Percentiles rank a stretch among this genome's conserved stretches.
Conservation (phyloP, 1,140 invertebrate species). For the Danaus plexippus region DNA sequence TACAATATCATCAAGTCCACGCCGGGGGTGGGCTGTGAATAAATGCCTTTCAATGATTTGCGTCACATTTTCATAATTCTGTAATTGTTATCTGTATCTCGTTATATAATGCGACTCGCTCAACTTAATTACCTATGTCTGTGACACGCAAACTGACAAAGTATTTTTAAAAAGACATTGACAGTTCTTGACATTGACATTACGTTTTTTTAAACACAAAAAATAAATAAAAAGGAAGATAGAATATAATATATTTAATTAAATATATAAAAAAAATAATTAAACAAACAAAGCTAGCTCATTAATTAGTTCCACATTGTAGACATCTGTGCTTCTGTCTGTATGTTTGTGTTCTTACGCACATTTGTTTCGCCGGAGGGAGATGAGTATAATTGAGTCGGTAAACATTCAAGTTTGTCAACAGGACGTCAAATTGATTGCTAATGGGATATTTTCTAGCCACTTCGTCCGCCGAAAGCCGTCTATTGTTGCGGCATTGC, state of each 20-base stretch:
- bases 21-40: constrained; percentile 63
- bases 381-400: constrained; percentile 18
- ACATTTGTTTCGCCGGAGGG: constrained; percentile 34
- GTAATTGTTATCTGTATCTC: constrained; percentile 27
- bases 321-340: constrained; percentile 33
- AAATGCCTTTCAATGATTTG: constrained; percentile 68
- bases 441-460: constrained; percentile 14
- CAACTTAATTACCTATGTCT: too few relatives aligned
- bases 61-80: constrained; percentile 54
- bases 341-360: constrained; percentile 31
- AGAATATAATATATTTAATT: too few relatives aligned
- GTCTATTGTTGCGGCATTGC: too few relatives aligned
- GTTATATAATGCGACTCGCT: too few relatives aligned
- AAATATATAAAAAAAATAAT: too few relatives aligned
- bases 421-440: constrained; percentile 20
- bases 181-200: too few relatives aligned
- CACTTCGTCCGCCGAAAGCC: neutral
- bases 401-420: constrained; percentile 24
- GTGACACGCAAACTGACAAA: too few relatives aligned
- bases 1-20: constrained; percentile 71
- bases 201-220: too few relatives aligned
- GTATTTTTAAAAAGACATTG: too few relatives aligned
- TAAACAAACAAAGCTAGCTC: constrained; percentile 5
- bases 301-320: constrained; percentile 16
- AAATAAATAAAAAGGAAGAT: too few relatives aligned